These are phyloP conservation scores for Perizoma flavofasciatum DNA, from an alignment of 2,888 invertebrate species.

Conservation along the genomic window DNA sequence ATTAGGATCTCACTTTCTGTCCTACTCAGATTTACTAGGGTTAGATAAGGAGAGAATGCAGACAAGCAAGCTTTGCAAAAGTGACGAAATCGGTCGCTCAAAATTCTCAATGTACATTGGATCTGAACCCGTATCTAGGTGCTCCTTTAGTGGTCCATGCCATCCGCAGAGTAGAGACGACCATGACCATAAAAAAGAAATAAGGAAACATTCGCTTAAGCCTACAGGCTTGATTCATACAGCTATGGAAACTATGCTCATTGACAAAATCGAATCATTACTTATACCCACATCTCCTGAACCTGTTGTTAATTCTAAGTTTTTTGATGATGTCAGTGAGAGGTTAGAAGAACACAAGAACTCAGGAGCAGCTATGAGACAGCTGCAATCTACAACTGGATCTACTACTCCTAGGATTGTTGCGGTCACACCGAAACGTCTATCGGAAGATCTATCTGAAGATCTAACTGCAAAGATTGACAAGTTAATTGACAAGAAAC, in stretches of 20 bases:
- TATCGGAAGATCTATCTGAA: conserved; percentile 36
- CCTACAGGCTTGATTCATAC: conserved; percentile 75
- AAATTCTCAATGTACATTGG: conserved; percentile 78
- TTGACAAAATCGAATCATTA: conserved; percentile 79
- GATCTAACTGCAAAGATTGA: conserved; percentile 32
- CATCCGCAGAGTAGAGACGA: conserved; percentile 55
- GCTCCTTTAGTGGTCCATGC: conserved; percentile 66
- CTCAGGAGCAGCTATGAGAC: conserved; percentile 43
- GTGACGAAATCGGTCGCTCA: conserved; percentile 60
- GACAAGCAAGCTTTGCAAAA: conserved; percentile 60
- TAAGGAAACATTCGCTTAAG: conserved; percentile 53
- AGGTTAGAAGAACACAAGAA: conserved; percentile 68
- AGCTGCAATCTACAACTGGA: conserved; percentile 32
- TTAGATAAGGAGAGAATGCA: conserved; percentile 64
- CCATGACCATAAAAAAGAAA: conserved; percentile 54
- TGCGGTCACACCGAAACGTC: conserved; percentile 39
- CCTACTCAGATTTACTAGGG: conserved; percentile 71
- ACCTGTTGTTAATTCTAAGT: conserved; percentile 54
- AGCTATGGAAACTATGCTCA: conserved; percentile 83
- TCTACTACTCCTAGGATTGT: conserved; percentile 38
- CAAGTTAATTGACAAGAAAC: conserved; percentile 17
- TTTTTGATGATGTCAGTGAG: conserved; percentile 71
- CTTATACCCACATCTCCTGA: conserved; percentile 71
- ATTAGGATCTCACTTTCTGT: conserved; percentile 80
- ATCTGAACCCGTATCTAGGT: conserved; percentile 72